Evolutionary conservation across 2,797 vertebrate genomes (phyloP).

Genomic region (Chelon auratus): DNA sequence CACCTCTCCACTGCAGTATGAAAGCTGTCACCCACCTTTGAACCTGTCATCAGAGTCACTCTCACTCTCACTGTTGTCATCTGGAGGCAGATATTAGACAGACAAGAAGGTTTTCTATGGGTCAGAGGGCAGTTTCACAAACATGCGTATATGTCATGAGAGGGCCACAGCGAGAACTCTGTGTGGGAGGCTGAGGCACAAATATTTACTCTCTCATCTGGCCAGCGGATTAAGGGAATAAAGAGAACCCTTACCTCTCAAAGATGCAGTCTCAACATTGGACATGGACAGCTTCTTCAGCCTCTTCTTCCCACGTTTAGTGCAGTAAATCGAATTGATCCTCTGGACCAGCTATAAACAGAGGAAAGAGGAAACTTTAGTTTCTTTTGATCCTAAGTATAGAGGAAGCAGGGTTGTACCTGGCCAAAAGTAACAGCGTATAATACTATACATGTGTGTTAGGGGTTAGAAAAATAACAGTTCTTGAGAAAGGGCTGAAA

Average conservation of each 20-base stretch:
- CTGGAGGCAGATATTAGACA: conserved; percentile 85
- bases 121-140: conserved; percentile 63
- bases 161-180: conserved; percentile 30
- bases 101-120: conserved; percentile 58
- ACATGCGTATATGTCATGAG: conserved; percentile 50
- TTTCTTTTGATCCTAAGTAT: conserved; percentile 57
- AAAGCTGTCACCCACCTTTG: conserved; percentile 91
- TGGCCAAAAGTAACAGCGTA: conserved; percentile 55
- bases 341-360: conserved; percentile 94
- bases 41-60: conserved; percentile 99
- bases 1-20: conserved; percentile 18
- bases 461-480: conserved; percentile 45
- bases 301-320: conserved; percentile 98
- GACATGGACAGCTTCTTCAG: conserved; percentile 96
- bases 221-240: conserved; percentile 41
- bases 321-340: conserved; percentile 98
- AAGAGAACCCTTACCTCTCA: conserved; percentile 88
- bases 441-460: conserved; percentile 34
- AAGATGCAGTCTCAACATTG: conserved; percentile 93
- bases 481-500: conserved; percentile 59
- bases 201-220: conserved; percentile 69
- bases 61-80: conserved; percentile 99
- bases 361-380: conserved; percentile 48
- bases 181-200: conserved; percentile 53
- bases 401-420: conserved; percentile 36